These are phyloP conservation scores for Poecilia latipinna DNA, from an alignment of 2,113 vertebrate genomes.

Conservation along the genomic window DNA sequence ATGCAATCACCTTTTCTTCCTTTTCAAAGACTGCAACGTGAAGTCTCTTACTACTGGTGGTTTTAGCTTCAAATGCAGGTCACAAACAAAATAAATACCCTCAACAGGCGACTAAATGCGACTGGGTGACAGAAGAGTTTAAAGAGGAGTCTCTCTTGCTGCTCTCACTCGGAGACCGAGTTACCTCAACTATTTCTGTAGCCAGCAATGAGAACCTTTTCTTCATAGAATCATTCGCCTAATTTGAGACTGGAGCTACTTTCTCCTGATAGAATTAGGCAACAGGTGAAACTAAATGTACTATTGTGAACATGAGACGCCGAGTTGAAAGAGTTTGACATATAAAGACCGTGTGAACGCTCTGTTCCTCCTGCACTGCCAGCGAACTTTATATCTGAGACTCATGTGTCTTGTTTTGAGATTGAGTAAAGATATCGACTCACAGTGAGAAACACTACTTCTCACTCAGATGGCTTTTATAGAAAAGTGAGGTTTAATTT, in stretches of 20 bases:
- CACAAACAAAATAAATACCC: constrained; percentile 55
- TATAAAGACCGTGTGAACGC: background rate
- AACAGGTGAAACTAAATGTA: constrained; percentile 8
- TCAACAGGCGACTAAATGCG: constrained; percentile 36
- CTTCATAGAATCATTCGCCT: background rate
- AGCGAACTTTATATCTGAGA: background rate
- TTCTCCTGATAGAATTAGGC: background rate
- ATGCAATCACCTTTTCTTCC: background rate
- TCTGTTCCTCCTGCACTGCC: background rate
- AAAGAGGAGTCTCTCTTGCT: constrained; percentile 13
- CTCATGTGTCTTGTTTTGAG: constrained; percentile 8
- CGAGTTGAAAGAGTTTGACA: background rate
- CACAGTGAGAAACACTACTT: constrained; percentile 8
- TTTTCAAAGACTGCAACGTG: background rate
- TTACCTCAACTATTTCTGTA: constrained; percentile 55
- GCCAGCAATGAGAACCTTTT: constrained; percentile 15
- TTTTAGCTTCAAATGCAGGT: constrained; percentile 10
- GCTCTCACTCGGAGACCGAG: constrained; percentile 30
- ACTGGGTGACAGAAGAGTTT: constrained; percentile 25
- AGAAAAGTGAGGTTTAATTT: background rate
- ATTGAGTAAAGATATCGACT: background rate
- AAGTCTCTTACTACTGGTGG: too few relatives aligned
- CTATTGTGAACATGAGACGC: background rate
- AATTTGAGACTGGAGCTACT: background rate
- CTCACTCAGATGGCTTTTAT: background rate